phyloP scores from a whole-genome alignment of 1,140 invertebrate genomes.

The Sitobion miscanthi region DNA sequence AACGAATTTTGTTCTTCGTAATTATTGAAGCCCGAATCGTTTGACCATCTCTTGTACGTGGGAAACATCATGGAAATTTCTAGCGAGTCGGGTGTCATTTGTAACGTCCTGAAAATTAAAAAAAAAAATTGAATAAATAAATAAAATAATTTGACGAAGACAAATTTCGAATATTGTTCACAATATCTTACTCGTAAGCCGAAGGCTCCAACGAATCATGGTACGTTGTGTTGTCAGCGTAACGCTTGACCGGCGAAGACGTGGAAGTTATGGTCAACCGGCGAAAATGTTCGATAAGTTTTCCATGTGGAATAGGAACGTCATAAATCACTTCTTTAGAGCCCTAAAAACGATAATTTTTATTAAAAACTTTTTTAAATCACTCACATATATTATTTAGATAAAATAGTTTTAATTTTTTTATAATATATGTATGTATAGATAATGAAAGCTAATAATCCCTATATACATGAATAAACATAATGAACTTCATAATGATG shows the following conservation, averaged over 20 bases:
- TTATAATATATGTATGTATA: background rate
- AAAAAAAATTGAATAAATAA: background rate
- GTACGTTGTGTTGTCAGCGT: background rate
- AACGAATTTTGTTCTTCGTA: background rate
- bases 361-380: background rate
- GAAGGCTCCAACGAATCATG: slow-evolving; percentile 23
- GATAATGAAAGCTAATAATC: background rate
- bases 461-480: background rate
- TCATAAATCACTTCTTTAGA: slow-evolving; percentile 33
- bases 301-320: slow-evolving; percentile 42
- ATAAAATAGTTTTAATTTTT: background rate
- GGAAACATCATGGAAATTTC: slow-evolving; percentile 8
- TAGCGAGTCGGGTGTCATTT: slow-evolving; percentile 37
- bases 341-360: background rate
- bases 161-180: background rate
- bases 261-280: background rate
- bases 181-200: slow-evolving; percentile 27
- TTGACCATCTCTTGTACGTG: slow-evolving; percentile 37
- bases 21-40: slow-evolving; percentile 37
- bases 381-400: background rate
- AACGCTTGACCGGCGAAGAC: background rate
- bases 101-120: slow-evolving; percentile 2
- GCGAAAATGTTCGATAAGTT: slow-evolving; percentile 43
- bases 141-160: background rate
- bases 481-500: background rate